Percentiles rank a stretch among this genome's conserved stretches.
These are phyloP conservation scores for Hylaeus anthracinus DNA, from an alignment of 1,140 invertebrate species.

Conservation along the genomic window DNA sequence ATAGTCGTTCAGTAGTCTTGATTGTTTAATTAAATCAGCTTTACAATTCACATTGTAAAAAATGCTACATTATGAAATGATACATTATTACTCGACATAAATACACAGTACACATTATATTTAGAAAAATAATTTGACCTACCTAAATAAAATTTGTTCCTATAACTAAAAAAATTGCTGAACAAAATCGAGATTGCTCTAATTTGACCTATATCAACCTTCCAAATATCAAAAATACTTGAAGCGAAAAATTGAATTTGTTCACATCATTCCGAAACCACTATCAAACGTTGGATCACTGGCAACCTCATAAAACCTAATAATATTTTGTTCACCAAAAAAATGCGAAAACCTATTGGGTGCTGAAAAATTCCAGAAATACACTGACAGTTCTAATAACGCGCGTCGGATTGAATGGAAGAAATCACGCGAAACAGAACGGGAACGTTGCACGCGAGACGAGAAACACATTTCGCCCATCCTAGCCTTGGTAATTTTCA, in stretches of 20 bases:
- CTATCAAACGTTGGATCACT: background rate
- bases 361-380: slow-evolving; percentile 3
- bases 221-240: background rate
- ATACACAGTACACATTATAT: no score
- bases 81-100: no score
- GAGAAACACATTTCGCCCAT: background rate
- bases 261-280: no score
- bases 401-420: slow-evolving; percentile 14
- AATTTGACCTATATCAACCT: background rate
- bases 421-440: slow-evolving; percentile 17
- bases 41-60: no score
- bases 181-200: no score
- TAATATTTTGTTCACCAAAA: background rate
- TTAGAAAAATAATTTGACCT: no score
- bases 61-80: no score
- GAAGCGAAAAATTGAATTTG: no score
- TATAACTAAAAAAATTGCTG: no score
- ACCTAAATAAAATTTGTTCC: no score
- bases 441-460: slow-evolving; percentile 1
- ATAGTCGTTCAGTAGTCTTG: no score
- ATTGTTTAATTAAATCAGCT: no score
- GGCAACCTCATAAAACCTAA: background rate
- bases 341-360: background rate
- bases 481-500: background rate
- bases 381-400: slow-evolving; percentile 13